Conservation (phyloP, 2,797 vertebrate genomes). For the Acrossocheilus wenchowensis region DNA sequence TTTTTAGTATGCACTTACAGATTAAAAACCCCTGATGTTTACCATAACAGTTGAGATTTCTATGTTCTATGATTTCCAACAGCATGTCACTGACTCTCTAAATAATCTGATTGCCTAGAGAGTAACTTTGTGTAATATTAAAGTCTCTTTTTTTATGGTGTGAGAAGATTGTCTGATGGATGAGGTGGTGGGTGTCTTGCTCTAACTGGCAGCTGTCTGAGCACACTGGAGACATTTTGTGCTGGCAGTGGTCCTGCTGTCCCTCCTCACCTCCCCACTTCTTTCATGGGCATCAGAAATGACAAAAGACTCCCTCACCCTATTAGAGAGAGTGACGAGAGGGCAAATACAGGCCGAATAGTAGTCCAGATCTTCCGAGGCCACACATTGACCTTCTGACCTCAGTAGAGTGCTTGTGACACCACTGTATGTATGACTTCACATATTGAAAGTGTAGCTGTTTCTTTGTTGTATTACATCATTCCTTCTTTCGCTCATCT, state of each 20-base stretch:
- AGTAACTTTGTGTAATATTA: conserved; percentile 6
- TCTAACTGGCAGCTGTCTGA: conserved; percentile 24
- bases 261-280: neutral
- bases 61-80: neutral
- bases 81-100: too few species aligned
- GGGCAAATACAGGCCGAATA: conserved; percentile 7
- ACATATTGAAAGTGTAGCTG: neutral
- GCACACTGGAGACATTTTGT: conserved; percentile 17
- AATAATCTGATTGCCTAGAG: neutral
- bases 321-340: conserved; percentile 24
- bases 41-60: neutral
- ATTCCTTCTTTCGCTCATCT: conserved; percentile 10
- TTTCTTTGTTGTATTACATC: neutral
- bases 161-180: neutral
- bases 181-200: neutral
- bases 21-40: neutral
- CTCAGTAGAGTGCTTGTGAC: conserved; percentile 24
- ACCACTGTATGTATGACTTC: neutral
- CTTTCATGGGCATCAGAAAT: conserved; percentile 21
- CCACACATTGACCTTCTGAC: conserved; percentile 28
- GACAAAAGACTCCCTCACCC: conserved; percentile 32
- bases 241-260: neutral
- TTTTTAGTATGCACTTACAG: neutral
- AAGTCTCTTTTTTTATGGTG: neutral
- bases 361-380: conserved; percentile 24